Percentiles rank a stretch among this genome's conserved stretches.
Evolutionary conservation across 2,797 vertebrate genomes (phyloP).

Genomic region (Chelmon rostratus): DNA sequence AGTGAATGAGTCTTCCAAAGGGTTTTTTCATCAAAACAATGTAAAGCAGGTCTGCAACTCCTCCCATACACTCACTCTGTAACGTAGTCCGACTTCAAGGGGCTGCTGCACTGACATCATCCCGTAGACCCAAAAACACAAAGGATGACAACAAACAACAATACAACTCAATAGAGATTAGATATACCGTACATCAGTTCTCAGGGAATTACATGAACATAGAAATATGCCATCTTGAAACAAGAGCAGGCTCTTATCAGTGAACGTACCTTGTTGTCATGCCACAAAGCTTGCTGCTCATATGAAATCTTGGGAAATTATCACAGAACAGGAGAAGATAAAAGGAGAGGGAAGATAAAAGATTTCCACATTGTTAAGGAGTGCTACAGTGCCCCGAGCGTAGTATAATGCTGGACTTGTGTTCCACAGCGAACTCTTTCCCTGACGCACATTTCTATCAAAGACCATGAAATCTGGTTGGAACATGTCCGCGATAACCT

Average conservation of each 20-base stretch:
- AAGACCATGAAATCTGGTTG: constrained; percentile 60
- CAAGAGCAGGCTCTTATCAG: constrained; percentile 70
- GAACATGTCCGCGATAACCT: constrained; percentile 58
- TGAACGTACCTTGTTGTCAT: constrained; percentile 70
- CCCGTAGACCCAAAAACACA: constrained; percentile 44
- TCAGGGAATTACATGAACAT: constrained; percentile 63
- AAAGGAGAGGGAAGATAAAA: constrained; percentile 70
- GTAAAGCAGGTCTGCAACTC: constrained; percentile 50
- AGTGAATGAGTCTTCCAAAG: constrained; percentile 53
- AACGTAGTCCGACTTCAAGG: constrained; percentile 49
- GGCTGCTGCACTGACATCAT: constrained; percentile 61
- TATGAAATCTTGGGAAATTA: constrained; percentile 66
- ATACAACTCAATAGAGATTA: constrained; percentile 51
- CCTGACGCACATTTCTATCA: constrained; percentile 51
- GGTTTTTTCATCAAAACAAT: constrained; percentile 50
- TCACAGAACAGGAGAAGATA: constrained; percentile 66
- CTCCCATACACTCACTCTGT: constrained; percentile 31
- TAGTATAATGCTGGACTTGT: constrained; percentile 53
- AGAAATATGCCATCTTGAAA: constrained; percentile 73
- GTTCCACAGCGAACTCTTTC: constrained; percentile 46
- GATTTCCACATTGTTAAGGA: constrained; percentile 62
- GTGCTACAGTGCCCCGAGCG: constrained; percentile 40
- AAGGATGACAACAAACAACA: constrained; percentile 61
- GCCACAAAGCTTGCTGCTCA: constrained; percentile 58
- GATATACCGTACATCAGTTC: constrained; percentile 57